A percentile compares a stretch with the other conserved stretches of the same genome.
Conservation (phyloP, 2,797 vertebrate genomes). For the Vireo griseus region DNA sequence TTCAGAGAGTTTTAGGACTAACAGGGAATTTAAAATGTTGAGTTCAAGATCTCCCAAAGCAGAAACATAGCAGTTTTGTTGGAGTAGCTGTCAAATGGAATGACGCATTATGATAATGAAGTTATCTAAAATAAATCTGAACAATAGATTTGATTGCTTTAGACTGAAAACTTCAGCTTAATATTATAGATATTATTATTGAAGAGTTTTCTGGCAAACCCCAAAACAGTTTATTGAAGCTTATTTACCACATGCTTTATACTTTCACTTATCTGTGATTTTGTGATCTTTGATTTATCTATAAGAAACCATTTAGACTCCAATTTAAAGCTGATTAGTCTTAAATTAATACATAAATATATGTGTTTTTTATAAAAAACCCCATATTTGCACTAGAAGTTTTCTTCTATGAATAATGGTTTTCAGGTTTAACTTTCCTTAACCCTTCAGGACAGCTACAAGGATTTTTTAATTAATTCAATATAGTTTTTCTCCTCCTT, state of each 20-base stretch:
- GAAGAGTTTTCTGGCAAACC: not conserved
- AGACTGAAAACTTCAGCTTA: not conserved
- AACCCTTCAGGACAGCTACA: not conserved
- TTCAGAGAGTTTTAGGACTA: not conserved
- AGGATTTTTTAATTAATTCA: not conserved
- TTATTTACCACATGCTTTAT: not conserved
- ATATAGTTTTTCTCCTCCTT: not conserved
- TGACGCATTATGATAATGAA: not conserved
- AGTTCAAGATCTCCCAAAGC: not conserved
- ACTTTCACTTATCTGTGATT: not conserved
- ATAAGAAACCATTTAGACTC: not conserved
- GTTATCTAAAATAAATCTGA: not conserved
- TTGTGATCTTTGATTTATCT: not conserved
- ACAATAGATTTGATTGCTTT: not conserved
- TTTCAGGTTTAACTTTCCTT: not conserved
- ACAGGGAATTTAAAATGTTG: not conserved
- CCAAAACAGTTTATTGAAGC: not conserved
- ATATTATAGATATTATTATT: not conserved
- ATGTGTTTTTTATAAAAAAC: not conserved
- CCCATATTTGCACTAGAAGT: not conserved
- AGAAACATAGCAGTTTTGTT: not conserved
- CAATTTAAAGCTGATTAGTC: not conserved
- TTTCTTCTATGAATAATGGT: not conserved
- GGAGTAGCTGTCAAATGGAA: not conserved
- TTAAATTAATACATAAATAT: not conserved